Evolutionary conservation across 2,113 vertebrate species (phyloP).

Genomic region (Pseudolaguvia tuberculata): DNA sequence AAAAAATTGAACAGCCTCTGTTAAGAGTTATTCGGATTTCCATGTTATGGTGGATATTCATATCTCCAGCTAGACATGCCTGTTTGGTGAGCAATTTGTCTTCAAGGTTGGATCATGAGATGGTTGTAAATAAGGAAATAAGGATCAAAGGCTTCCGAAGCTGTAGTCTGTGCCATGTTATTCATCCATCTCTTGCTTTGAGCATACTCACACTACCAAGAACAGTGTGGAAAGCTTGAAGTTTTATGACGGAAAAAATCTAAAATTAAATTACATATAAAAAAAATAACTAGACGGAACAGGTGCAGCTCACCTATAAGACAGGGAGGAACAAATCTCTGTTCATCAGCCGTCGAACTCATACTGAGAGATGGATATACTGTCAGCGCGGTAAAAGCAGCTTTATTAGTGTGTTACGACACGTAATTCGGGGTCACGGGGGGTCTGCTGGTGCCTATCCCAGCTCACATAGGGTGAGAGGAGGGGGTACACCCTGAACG

Average conservation of each 20-base stretch:
- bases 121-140: slow-evolving; percentile 61
- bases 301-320: slow-evolving; percentile 41
- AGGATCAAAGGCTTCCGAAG: slow-evolving; percentile 58
- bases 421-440: too few species aligned
- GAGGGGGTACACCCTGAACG: too few species aligned
- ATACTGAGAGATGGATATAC: too few species aligned
- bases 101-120: slow-evolving; percentile 47
- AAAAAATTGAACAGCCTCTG: slow-evolving; percentile 55
- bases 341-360: neutral
- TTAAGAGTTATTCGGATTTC: slow-evolving; percentile 53
- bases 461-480: too few species aligned
- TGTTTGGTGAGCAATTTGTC: slow-evolving; percentile 50
- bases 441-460: too few species aligned
- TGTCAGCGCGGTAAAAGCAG: too few species aligned
- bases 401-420: too few species aligned
- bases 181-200: slow-evolving; percentile 37
- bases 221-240: slow-evolving; percentile 30
- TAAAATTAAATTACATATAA: slow-evolving; percentile 55
- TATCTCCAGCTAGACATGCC: slow-evolving; percentile 42
- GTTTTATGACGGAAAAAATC: slow-evolving; percentile 6
- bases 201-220: slow-evolving; percentile 35
- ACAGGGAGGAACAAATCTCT: neutral
- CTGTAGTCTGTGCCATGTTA: slow-evolving; percentile 46
- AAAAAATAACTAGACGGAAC: slow-evolving; percentile 57
- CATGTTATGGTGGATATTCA: slow-evolving; percentile 51